Evolutionary conservation across 2,113 vertebrate species (phyloP), one percentile per base, ranked within the genome.

Genomic region (Corythornis cristatus): DNA sequence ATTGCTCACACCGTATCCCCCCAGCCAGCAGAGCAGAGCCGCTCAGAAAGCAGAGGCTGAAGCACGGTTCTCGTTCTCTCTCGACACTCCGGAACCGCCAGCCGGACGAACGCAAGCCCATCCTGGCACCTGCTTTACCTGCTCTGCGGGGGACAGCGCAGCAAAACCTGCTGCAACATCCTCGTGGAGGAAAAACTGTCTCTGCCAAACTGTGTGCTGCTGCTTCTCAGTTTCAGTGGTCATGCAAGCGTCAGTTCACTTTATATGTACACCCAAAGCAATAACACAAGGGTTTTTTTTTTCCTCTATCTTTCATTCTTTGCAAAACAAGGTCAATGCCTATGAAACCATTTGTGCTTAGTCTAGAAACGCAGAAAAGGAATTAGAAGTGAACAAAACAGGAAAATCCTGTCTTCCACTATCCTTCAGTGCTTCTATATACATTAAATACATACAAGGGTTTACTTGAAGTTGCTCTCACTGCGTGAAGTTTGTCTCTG

Each of bases 221-320:
- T 45, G 29, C 8, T 11, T 5, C 75, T 3, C 13, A 1, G 28
- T 15, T 25, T 7, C 83, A 4, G 4, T 1, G 51, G 56, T 15
- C 31, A 2, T 3, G 37, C n/a, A 28, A 31, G 26, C 13, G 1
- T 20, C 3, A 1, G 14, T 6, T 28, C 8, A 0, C 2, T 13
- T 15, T 3, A 2, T 0, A 2, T 1, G 5, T 19, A 5, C 68
- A 48, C 37, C 45, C 66, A 21, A 78, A 68, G 42, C 83, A 56
- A 3, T 18, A 37, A 53, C 1, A 1, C 7, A 40, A 43, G 3
- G 5, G 3, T 4, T 6, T 10, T 29, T 20, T 20, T 31, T 68
- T 33, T 9, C 9, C 50, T 25, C 0, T 37, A 5, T 9, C 35
- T 79, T 67, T 71, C 14, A 33, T 58, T 88, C n/a, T 84, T 75